A percentile compares a stretch with the other conserved stretches of the same genome.
Evolutionary conservation across 2,888 invertebrate genomes (phyloP).

Genomic region (Idaea aversata): DNA sequence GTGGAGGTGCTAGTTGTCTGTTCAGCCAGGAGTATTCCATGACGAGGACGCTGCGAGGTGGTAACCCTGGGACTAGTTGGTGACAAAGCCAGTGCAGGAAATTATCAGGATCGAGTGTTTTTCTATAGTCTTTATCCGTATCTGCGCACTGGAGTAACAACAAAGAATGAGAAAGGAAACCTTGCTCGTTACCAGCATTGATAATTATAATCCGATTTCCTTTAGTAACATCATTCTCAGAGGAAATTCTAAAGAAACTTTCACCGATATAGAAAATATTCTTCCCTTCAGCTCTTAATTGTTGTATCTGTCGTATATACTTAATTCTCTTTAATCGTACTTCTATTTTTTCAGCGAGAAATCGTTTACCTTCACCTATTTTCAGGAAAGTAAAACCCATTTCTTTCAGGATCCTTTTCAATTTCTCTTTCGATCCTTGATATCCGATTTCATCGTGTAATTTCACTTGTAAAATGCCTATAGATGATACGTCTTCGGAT

Average conservation of each 20-base stretch:
- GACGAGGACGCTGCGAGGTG: not conserved
- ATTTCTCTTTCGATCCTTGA: not conserved
- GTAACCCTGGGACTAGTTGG: not conserved
- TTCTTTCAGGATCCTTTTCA: not conserved
- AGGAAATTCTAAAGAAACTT: not conserved
- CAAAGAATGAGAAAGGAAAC: not conserved
- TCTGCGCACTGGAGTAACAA: not conserved
- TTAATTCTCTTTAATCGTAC: not conserved
- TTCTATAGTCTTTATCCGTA: not conserved
- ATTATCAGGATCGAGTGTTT: not conserved
- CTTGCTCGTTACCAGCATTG: not conserved
- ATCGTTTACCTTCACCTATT: not conserved
- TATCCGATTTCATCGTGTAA: not conserved
- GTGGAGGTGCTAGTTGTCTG: not conserved
- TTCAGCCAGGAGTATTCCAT: not conserved
- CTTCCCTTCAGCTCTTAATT: not conserved
- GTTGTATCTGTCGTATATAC: not conserved
- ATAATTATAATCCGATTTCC: not conserved
- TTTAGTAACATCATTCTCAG: not conserved
- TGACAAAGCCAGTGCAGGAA: not conserved
- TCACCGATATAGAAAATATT: not conserved
- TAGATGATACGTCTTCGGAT: not conserved
- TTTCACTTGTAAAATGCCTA: not conserved
- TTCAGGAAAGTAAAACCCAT: not conserved
- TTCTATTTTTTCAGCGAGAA: not conserved